Evolutionary conservation across 2,113 vertebrate genomes (phyloP).

Genomic region (Larimichthys polyactis): DNA sequence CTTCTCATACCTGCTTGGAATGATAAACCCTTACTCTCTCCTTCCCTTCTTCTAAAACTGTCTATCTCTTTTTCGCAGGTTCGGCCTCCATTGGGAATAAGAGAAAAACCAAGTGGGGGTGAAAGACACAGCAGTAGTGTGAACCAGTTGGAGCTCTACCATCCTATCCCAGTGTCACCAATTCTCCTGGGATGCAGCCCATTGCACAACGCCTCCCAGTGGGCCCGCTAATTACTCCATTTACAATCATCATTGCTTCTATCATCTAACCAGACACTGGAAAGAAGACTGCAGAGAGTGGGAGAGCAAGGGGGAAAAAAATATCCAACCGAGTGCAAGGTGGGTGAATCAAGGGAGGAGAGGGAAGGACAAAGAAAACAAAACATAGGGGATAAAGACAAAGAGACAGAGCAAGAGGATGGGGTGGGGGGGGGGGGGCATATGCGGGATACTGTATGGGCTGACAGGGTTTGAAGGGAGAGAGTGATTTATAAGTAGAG

Average conservation of each 20-base stretch:
- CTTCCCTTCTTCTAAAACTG: conserved; percentile 46
- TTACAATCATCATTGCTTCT: conserved; percentile 86
- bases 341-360: conserved; percentile 6
- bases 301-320: conserved; percentile 23
- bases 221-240: conserved; percentile 89
- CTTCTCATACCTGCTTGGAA: conserved; percentile 73
- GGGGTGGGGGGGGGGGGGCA: neutral
- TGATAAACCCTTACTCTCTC: conserved; percentile 64
- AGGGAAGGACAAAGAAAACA: conserved; percentile 55
- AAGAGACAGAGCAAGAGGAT: conserved; percentile 4
- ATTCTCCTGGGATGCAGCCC: conserved; percentile 70
- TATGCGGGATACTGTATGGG: conserved; percentile 3
- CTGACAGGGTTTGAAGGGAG: neutral
- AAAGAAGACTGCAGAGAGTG: conserved; percentile 76
- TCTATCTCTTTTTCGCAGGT: conserved; percentile 65
- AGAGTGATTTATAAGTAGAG: conserved; percentile 26
- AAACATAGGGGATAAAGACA: conserved; percentile 22
- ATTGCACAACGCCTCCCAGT: conserved; percentile 83
- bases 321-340: conserved; percentile 29
- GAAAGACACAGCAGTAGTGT: conserved; percentile 35
- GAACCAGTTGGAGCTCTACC: conserved; percentile 40
- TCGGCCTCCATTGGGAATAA: conserved; percentile 47
- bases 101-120: conserved; percentile 47
- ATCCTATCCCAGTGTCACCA: conserved; percentile 42
- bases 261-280: conserved; percentile 76